Percentiles rank a stretch among this genome's conserved stretches.
These are phyloP conservation scores for Chloroceryle inda DNA, from an alignment of 2,797 vertebrate species.

Conservation along the genomic window DNA sequence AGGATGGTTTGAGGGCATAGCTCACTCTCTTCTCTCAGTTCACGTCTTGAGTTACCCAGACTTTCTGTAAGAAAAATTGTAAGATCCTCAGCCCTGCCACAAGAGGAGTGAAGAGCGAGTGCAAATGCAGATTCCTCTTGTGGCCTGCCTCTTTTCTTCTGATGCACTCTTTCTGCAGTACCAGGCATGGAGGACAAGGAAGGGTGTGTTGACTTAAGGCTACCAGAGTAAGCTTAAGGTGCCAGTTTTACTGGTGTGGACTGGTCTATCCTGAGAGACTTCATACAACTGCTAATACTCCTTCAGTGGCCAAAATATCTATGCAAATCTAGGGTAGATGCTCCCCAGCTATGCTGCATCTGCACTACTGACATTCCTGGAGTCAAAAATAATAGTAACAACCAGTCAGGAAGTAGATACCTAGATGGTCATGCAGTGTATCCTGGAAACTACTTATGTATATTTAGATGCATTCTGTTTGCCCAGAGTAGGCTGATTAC, in stretches of 20 bases:
- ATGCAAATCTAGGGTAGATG: neutral
- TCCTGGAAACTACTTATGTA: neutral
- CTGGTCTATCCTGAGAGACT: neutral
- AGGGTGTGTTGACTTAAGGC: neutral
- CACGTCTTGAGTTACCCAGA: neutral
- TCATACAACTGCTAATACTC: neutral
- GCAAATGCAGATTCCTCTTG: neutral
- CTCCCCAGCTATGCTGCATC: neutral
- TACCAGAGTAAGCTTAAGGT: neutral
- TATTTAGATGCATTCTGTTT: neutral
- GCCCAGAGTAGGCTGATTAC: neutral
- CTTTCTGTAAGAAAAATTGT: neutral
- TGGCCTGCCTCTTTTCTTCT: neutral
- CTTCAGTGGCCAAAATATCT: neutral
- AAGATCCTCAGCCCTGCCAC: neutral
- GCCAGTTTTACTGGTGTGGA: neutral
- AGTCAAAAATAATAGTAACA: neutral
- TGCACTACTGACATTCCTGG: neutral
- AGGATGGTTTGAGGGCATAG: neutral
- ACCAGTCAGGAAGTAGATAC: neutral
- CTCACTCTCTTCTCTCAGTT: neutral
- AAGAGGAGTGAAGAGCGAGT: neutral
- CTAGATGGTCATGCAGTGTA: neutral
- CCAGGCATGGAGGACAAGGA: rapidly evolving
- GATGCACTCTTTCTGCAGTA: rapidly evolving